Conservation (phyloP, 2,888 invertebrate species). For the Agonum fuliginosum region DNA sequence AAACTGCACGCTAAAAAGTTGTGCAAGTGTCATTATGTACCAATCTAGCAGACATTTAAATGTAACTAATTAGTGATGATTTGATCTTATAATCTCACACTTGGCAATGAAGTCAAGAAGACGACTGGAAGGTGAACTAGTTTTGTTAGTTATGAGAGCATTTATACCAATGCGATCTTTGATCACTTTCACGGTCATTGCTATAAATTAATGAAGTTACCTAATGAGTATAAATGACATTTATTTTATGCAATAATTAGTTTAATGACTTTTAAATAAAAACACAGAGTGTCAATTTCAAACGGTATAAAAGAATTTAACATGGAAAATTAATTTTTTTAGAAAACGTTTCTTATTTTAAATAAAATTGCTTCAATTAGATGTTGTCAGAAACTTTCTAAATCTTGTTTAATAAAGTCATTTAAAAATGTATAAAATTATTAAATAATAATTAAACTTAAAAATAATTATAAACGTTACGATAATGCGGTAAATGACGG, state of each 20-base stretch:
- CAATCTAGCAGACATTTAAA: background rate
- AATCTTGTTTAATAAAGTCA: slow-evolving; percentile 5
- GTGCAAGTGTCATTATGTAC: background rate
- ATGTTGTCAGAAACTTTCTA: slow-evolving; percentile 10
- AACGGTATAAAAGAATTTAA: too few relatives aligned
- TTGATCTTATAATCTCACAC: slow-evolving; percentile 11
- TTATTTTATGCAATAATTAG: background rate
- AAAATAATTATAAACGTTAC: background rate
- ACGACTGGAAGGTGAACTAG: slow-evolving; percentile 32
- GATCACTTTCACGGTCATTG: slow-evolving; percentile 17
- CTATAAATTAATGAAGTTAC: slow-evolving; percentile 16
- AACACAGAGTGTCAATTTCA: too few relatives aligned
- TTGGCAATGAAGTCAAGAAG: slow-evolving; percentile 17
- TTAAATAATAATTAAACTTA: slow-evolving; percentile 7
- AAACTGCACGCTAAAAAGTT: background rate
- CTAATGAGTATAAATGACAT: background rate
- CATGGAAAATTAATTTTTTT: background rate
- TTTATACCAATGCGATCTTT: background rate
- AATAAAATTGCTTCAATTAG: background rate
- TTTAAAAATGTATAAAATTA: slow-evolving; percentile 13
- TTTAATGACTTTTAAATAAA: too few relatives aligned
- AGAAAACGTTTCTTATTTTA: background rate
- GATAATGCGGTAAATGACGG: background rate
- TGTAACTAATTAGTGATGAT: background rate
- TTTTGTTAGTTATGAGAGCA: slow-evolving; percentile 21